Base-by-base conservation (phyloP, 2,888 invertebrate genomes). In the Drosophila engyochracea region DNA sequence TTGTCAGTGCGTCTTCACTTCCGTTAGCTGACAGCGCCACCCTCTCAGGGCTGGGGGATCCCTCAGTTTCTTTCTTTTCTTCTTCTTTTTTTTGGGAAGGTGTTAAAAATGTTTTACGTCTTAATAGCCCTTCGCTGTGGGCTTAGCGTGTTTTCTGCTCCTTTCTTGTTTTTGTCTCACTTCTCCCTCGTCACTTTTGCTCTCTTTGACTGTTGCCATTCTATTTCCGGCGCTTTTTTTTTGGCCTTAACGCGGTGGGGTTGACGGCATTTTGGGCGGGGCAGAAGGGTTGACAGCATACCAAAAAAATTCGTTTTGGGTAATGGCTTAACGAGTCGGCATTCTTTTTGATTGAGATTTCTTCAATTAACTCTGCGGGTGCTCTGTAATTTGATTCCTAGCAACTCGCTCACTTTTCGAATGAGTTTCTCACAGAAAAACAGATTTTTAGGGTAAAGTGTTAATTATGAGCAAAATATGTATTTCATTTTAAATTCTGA, bases 71-170 rank as follows among this genome's bases (percentile, higher is more conserved):
- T 7, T 9, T 22, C 9, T 2, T 28, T 2, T 4, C 19, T 6
- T 9, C 7, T 2, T 31, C 31, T 49, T 63, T 44, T 47, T 52
- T 86, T 73, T 53, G 71, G 44, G 70, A 74, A 90, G 89, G 89
- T 86, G 89, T 85, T 90, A 74, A 77, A 88, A 86, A 85, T 86
- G 86, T 82, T 88, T 90, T 81, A 86, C 86, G 89, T 86, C 86
- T 86, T 86, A 90, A 86, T 86, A 86, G 86, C 77, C 63, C 70
- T 71, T 68, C 49, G 74, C 79, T 52, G 52, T 57, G 61, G 66
- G 54, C 55, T 57, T 39, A 14, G n/a, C 81, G 64, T 71, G 64
- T 77, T 33, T 61, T 53, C 25, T 19, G 25, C 47, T 53, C 37
- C 68, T 57, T 61, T 54, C 47, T 76, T 58, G 33, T 61, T 31